Percentiles rank a stretch among this genome's conserved stretches.
These are phyloP conservation scores for Tadarida brasiliensis DNA, from an alignment of 2,797 vertebrate genomes.

Conservation along the genomic window DNA sequence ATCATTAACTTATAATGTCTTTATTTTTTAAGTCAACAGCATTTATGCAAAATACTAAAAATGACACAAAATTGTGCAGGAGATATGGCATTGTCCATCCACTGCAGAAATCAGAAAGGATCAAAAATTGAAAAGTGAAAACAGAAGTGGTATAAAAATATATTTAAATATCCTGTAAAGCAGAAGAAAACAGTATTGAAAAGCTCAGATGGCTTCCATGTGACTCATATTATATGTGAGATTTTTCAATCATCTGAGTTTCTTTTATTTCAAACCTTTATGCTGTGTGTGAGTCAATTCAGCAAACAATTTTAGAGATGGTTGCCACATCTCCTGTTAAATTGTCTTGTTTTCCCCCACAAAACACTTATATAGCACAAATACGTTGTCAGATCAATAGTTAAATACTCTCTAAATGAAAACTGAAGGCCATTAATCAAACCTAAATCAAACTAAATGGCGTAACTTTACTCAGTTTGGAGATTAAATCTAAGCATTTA, in stretches of 20 bases:
- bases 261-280: constrained; percentile 40
- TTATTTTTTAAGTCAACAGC: not conserved
- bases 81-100: not conserved
- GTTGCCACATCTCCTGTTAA: constrained; percentile 41
- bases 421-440: constrained; percentile 73
- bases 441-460: constrained; percentile 39
- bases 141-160: not conserved
- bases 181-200: not conserved
- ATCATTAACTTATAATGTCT: constrained; percentile 62
- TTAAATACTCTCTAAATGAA: constrained; percentile 69
- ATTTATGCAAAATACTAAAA: constrained; percentile 40
- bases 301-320: constrained; percentile 56
- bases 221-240: not conserved
- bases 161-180: not conserved
- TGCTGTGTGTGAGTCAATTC: constrained; percentile 52
- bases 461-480: constrained; percentile 65
- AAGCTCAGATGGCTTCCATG: not conserved
- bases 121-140: not conserved
- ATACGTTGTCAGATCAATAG: constrained; percentile 66
- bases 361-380: constrained; percentile 58
- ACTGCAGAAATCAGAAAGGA: constrained; percentile 7
- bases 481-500: constrained; percentile 71
- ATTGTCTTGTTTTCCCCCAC: constrained; percentile 17
- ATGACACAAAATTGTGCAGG: not conserved
- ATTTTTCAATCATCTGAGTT: constrained; percentile 58